A percentile compares a stretch with the other conserved stretches of the same genome.
Conservation (phyloP, 2,888 invertebrate genomes). For the Nephrotoma appendiculata region DNA sequence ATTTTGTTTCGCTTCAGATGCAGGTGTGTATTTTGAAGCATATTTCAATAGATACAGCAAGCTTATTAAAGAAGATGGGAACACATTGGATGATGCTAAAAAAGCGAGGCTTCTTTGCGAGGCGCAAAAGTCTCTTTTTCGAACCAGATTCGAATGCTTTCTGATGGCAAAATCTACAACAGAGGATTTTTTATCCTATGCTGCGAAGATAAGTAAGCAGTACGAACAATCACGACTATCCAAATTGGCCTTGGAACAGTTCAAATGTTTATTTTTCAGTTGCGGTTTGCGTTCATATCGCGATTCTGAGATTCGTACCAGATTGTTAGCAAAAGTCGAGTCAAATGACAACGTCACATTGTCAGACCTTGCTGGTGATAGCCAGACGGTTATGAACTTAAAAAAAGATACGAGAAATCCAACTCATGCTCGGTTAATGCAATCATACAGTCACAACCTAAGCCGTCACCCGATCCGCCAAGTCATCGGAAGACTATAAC, state of each 20-base stretch:
- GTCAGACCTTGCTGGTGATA: constrained; percentile 7
- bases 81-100: too few species aligned
- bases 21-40: too few species aligned
- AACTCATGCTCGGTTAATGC: background rate
- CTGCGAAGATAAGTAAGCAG: too few species aligned
- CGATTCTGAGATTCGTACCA: constrained; percentile 12
- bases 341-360: background rate
- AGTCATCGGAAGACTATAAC: constrained; percentile 6
- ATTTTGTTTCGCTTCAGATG: too few species aligned
- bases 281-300: constrained; percentile 12
- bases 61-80: too few species aligned
- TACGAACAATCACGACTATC: constrained; percentile 13
- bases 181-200: too few species aligned
- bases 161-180: too few species aligned
- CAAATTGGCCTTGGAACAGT: constrained; percentile 12
- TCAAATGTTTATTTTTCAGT: constrained; percentile 14
- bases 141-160: constrained; percentile 10
- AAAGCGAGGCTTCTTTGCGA: too few species aligned
- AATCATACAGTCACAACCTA: background rate
- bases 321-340: constrained; percentile 12
- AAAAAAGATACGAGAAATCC: constrained; percentile 11
- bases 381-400: constrained; percentile 12
- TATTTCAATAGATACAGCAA: too few species aligned
- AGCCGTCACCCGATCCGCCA: background rate
- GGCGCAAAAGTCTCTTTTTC: constrained; percentile 11